Conservation (phyloP, 2,797 vertebrate genomes). For the Platalea minor region DNA sequence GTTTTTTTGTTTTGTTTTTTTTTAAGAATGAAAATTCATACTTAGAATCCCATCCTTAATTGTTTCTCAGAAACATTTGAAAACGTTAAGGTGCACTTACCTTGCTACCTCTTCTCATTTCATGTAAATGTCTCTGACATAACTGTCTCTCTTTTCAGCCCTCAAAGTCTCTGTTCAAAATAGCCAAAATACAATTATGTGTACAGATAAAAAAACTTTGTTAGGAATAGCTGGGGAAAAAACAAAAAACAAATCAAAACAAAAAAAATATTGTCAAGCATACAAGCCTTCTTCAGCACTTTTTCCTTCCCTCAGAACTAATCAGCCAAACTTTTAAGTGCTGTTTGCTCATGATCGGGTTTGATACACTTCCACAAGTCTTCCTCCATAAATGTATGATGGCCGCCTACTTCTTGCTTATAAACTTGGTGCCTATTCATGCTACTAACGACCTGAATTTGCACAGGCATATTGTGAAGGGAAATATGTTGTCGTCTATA, state of each 20-base stretch:
- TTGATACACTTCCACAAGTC: background rate
- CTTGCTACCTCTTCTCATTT: background rate
- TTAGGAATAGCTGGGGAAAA: background rate
- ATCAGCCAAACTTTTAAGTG: background rate
- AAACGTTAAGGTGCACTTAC: background rate
- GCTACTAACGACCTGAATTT: background rate
- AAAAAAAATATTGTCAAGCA: background rate
- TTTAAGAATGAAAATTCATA: background rate
- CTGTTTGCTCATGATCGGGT: rapidly evolving
- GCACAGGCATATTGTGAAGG: background rate
- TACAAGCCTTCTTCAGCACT: background rate
- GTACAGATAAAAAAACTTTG: background rate
- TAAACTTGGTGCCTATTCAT: background rate
- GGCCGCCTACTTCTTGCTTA: background rate
- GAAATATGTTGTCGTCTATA: background rate
- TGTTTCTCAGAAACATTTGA: background rate
- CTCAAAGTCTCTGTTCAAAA: background rate
- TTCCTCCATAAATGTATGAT: background rate
- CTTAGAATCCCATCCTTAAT: background rate
- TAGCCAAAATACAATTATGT: background rate
- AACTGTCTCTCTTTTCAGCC: background rate
- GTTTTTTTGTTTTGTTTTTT: too few relatives aligned
- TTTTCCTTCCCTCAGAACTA: background rate
- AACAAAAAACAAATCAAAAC: rapidly evolving
- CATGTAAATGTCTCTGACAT: background rate